Evolutionary conservation across 1,140 invertebrate genomes (phyloP).

Genomic region (Cydia strobilella): DNA sequence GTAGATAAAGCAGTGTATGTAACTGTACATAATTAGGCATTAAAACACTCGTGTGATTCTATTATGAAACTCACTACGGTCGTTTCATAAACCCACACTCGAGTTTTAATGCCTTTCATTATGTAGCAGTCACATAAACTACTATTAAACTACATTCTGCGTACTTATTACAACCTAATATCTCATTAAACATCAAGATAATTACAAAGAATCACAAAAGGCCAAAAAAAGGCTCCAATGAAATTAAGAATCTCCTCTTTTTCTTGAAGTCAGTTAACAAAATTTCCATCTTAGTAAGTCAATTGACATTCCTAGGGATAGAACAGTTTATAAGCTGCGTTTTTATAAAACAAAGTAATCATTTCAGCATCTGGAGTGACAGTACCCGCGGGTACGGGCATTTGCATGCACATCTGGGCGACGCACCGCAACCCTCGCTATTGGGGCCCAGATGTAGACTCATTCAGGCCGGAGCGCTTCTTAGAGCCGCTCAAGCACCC

Average conservation of each 20-base stretch:
- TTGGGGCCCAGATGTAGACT: slow-evolving; percentile 19
- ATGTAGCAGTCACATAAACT: too few species aligned
- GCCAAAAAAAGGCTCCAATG: too few species aligned
- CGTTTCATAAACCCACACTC: too few species aligned
- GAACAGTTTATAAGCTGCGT: neutral
- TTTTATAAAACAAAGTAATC: neutral
- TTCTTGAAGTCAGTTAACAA: neutral
- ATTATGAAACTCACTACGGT: too few species aligned
- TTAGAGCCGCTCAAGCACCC: neutral
- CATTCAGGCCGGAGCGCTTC: slow-evolving; percentile 22
- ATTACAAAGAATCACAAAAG: too few species aligned
- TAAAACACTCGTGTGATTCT: too few species aligned
- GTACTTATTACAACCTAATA: too few species aligned
- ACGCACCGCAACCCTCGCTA: slow-evolving; percentile 16
- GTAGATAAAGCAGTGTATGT: too few species aligned
- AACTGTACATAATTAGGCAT: too few species aligned
- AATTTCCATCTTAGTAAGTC: neutral
- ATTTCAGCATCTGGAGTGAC: slow-evolving; percentile 21
- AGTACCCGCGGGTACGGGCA: neutral
- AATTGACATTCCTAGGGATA: neutral
- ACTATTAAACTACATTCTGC: too few species aligned
- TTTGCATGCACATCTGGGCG: slow-evolving; percentile 14
- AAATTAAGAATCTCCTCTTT: neutral
- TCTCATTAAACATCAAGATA: neutral
- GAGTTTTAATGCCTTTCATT: too few species aligned